Base-by-base conservation (phyloP, 2,888 invertebrate species). In the Andricus curvator region DNA sequence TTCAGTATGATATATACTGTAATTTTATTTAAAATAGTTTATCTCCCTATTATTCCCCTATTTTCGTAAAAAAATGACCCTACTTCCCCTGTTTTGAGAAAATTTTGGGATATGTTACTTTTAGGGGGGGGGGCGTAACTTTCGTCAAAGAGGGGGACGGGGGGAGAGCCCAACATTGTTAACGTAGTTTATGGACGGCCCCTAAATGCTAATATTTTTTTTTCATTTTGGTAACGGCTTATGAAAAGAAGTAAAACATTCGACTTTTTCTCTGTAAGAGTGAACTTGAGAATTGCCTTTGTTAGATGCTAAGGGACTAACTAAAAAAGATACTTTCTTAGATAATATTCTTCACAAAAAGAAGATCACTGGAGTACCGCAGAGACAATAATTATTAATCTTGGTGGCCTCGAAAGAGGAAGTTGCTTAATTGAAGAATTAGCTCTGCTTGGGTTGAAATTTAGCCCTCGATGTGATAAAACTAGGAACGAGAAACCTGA, bases 401-500 rank as follows among this genome's bases (percentile, higher is more conserved):
- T 84, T 84, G 82, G 84, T 85, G 80, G 84, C 82, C 87, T 87
- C 84, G 80, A 76, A 80, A 83, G 83, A 85, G 88, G 85, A 89
- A 89, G 88, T 86, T 80, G 86, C 85, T 88, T 89, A 86, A 90
- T 90, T 88, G 87, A 88, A 86, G 87, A 89, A 89, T 90, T 90
- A 89, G 85, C 48, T 74, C 51, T 84, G 33, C 70, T 74, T 74
- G 51, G 56, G 29, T 56, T 51, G 56, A 74, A 74, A 74, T 33
- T 74, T 56, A 74, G 70, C 70, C 56, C 70, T 74, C 70, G 70
- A 68, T 68, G 22, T 15, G 17, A 66, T 37, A 41, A 44, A 67
- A 37, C 29, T 33, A 74, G 33, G 33, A 74, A 56, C 70, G 51
- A 74, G 68, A 41, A 68, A 74, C 62, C 22, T 25, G 29, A 70